Percentiles rank a stretch among this genome's conserved stretches.
Conservation (phyloP, 2,888 invertebrate genomes). For the Hoplodrina ambigua region DNA sequence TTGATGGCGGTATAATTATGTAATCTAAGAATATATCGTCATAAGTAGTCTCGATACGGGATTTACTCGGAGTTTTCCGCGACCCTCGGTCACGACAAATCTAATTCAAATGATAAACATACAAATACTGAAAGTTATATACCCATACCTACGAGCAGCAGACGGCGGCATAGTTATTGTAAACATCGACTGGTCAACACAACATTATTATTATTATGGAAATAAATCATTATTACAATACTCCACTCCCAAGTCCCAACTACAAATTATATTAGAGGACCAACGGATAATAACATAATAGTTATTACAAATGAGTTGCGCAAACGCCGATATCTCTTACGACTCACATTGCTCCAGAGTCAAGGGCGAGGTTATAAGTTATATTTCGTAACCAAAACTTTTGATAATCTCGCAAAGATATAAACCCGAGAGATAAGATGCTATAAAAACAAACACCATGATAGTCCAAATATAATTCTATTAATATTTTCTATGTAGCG, state of each 20-base stretch:
- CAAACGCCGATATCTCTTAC: constrained; percentile 61
- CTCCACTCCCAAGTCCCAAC: constrained; percentile 12
- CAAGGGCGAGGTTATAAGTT: constrained; percentile 65
- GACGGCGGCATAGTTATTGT: constrained; percentile 12
- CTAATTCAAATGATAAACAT: constrained; percentile 60
- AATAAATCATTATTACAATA: constrained; percentile 22
- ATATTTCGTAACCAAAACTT: constrained; percentile 63
- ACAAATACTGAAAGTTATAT: constrained; percentile 31
- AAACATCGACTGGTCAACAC: constrained; percentile 34
- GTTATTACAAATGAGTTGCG: constrained; percentile 55
- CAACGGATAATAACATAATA: constrained; percentile 45
- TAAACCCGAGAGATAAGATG: constrained; percentile 55
- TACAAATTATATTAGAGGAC: constrained; percentile 30
- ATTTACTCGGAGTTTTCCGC: constrained; percentile 50
- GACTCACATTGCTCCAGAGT: constrained; percentile 59
- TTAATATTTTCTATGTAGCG: constrained; percentile 47
- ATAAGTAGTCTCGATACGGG: constrained; percentile 4
- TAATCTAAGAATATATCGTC: constrained; percentile 29
- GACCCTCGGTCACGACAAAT: constrained; percentile 57
- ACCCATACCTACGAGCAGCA: constrained; percentile 1
- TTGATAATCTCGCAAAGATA: constrained; percentile 59
- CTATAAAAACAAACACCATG: constrained; percentile 54
- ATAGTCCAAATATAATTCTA: constrained; percentile 56
- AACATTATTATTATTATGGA: constrained; percentile 17
- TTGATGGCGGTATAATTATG: constrained; percentile 14